Evolutionary conservation across 2,888 invertebrate genomes (phyloP).

Genomic region (Thalpophila matura): DNA sequence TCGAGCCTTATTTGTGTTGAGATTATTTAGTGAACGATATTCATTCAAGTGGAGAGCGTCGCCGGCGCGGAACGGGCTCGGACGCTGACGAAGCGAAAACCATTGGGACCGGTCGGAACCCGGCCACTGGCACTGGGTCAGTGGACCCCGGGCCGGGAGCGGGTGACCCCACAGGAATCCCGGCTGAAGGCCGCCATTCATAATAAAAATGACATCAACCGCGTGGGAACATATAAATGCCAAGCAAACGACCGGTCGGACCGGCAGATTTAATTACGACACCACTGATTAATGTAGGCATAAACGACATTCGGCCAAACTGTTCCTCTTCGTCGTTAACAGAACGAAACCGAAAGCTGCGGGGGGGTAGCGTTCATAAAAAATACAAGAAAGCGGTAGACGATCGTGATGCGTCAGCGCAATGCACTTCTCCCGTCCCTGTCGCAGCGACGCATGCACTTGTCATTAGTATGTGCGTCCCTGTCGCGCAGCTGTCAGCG

Average conservation of each 20-base stretch:
- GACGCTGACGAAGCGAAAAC: slow-evolving; percentile 85
- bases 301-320: slow-evolving; percentile 78
- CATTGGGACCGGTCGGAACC: slow-evolving; percentile 70
- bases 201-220: slow-evolving; percentile 89
- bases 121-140: slow-evolving; percentile 84
- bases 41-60: slow-evolving; percentile 73
- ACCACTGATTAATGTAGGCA: slow-evolving; percentile 81
- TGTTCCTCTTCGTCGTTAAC: slow-evolving; percentile 68
- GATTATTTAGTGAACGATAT: slow-evolving; percentile 70
- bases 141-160: slow-evolving; percentile 76
- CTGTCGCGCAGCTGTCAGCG: slow-evolving; percentile 51
- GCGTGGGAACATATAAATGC: slow-evolving; percentile 88
- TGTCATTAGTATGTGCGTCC: slow-evolving; percentile 72
- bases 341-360: slow-evolving; percentile 83
- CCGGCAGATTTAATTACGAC: slow-evolving; percentile 84
- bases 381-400: slow-evolving; percentile 81
- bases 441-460: slow-evolving; percentile 75
- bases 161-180: slow-evolving; percentile 71
- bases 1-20: slow-evolving; percentile 62
- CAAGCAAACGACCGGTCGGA: slow-evolving; percentile 83
- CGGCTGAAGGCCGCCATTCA: slow-evolving; percentile 80
- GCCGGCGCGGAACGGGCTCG: slow-evolving; percentile 65
- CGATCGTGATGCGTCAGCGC: slow-evolving; percentile 88
- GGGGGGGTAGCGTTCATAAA: slow-evolving; percentile 78
- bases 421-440: slow-evolving; percentile 81